Percentiles rank a stretch among this genome's conserved stretches.
Evolutionary conservation across 2,113 vertebrate genomes (phyloP).

Genomic region (Odontesthes bonariensis): DNA sequence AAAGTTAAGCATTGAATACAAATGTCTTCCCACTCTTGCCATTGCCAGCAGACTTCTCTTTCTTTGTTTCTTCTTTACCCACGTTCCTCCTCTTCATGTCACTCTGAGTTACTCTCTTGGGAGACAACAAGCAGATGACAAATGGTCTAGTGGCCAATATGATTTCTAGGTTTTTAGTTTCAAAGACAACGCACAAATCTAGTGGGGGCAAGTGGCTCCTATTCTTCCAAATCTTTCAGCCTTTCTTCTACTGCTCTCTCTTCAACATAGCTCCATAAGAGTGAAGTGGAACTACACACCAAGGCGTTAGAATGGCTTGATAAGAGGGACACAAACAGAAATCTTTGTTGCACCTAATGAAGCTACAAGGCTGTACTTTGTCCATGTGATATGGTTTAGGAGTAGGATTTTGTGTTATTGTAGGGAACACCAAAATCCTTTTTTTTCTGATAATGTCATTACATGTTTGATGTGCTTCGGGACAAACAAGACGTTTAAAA

Average conservation of each 20-base stretch:
- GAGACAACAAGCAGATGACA: constrained; percentile 38
- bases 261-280: background rate
- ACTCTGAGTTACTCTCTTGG: constrained; percentile 25
- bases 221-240: constrained; percentile 43
- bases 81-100: constrained; percentile 22
- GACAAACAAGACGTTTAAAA: constrained; percentile 38
- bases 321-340: constrained; percentile 25
- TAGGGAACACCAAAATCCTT: constrained; percentile 40
- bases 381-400: constrained; percentile 33
- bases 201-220: constrained; percentile 25
- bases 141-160: constrained; percentile 23
- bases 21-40: constrained; percentile 49
- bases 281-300: background rate
- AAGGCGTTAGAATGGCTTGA: constrained; percentile 42
- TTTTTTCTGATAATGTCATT: constrained; percentile 42
- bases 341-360: constrained; percentile 15
- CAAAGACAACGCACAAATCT: constrained; percentile 21
- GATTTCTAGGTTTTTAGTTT: constrained; percentile 29
- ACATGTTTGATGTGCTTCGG: constrained; percentile 21
- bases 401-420: constrained; percentile 28
- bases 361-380: constrained; percentile 42
- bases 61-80: constrained; percentile 12
- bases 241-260: constrained; percentile 25
- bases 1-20: constrained; percentile 68
- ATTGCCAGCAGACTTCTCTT: constrained; percentile 41